Base-by-base conservation (phyloP, 2,797 vertebrate genomes). In the Buceros bicornis region DNA sequence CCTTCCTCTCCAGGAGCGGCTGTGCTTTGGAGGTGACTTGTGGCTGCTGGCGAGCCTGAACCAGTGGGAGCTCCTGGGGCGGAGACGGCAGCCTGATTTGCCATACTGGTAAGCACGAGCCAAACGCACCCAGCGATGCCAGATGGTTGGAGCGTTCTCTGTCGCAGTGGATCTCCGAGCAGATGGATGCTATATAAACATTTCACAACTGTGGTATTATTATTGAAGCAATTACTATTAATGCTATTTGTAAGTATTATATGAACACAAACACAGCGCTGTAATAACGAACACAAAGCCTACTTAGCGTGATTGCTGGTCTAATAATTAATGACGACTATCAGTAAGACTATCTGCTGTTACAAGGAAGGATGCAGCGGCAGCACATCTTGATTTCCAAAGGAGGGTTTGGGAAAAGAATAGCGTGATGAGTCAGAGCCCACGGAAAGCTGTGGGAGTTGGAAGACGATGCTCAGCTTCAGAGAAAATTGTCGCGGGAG, bases 151-250 rank as follows among this genome's bases (percentile, higher is more conserved):
- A 10, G 45, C 7, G 4, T 79, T 67, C 10, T 82, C 91, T 25
- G 28, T 71, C 66, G 17, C 66, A 6, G 6, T 1, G 35, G 70
- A 77, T 74, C 86, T 56, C 10, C 0, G 60, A 91, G 89, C 95
- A 96, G 95, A 96, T 90, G 92, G 96, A 31, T 77, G 83, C 90
- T 50, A 5, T 8, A 45, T 11, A 82, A 94, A 94, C 90, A 90
- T 66, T 90, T 85, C 83, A 58, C 73, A 82, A 21, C 92, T 33
- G 26, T 8, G 62, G 35, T 21, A 24, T 37, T 90, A 42, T 87
- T 95, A 87, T 66, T 79, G 93, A 37, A 82, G 80, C 80, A 76
- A 92, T 90, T 90, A 25, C 88, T 93, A 58, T 82, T 94, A 94
- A 90, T 84, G 24, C 77, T 72, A 26, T 90, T 92, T 84, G 13